Conservation (phyloP, 2,113 vertebrate genomes). For the Chlamydotis undulata region DNA sequence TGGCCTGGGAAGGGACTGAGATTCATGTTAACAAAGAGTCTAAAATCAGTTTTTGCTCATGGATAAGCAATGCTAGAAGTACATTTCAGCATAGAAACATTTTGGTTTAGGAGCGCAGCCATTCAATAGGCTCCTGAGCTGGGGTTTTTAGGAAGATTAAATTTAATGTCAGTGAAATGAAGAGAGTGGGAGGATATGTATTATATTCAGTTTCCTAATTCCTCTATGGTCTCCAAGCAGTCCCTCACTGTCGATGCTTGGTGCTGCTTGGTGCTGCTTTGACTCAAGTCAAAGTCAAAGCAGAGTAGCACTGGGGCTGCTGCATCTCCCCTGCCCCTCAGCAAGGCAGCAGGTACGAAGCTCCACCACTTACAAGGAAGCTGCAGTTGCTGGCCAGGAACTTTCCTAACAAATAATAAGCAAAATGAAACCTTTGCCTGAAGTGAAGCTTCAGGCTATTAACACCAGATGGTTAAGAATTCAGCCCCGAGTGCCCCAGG, state of each 20-base stretch:
- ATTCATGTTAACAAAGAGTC: neutral
- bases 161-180: neutral
- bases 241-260: neutral
- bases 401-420: neutral
- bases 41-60: neutral
- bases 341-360: rapidly evolving
- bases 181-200: neutral
- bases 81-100: neutral
- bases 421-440: neutral
- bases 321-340: neutral
- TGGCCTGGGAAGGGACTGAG: neutral
- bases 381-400: neutral
- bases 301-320: neutral
- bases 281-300: neutral
- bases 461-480: neutral
- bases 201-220: neutral
- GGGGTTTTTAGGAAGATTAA: neutral
- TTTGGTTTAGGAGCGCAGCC: neutral
- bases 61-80: neutral
- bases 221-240: rapidly evolving
- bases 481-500: rapidly evolving
- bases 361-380: neutral
- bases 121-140: neutral
- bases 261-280: neutral
- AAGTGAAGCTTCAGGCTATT: neutral